Conservation (phyloP, 1,140 invertebrate species). For the Drosophila repleta region DNA sequence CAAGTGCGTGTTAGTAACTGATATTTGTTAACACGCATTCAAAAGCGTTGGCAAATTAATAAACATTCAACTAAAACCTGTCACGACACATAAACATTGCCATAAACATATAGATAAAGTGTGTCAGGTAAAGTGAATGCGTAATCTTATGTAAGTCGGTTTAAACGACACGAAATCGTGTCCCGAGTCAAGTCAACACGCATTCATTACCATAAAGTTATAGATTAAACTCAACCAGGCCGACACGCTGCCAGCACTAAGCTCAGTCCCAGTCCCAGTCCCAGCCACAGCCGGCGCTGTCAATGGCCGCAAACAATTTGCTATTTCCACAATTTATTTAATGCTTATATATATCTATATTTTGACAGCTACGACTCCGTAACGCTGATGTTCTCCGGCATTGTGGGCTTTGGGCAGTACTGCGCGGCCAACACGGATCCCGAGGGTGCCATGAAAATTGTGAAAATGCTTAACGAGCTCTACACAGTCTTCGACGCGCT, state of each 20-base stretch:
- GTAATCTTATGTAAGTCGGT: too few species aligned
- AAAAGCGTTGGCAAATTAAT: too few species aligned
- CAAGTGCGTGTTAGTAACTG: not conserved
- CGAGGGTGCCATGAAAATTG: slow-evolving; percentile 95
- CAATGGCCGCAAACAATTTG: slow-evolving; percentile 44
- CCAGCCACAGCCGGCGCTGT: not conserved
- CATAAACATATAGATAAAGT: too few species aligned
- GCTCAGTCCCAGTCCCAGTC: too few species aligned
- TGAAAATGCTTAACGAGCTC: slow-evolving; percentile 94
- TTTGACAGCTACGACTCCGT: slow-evolving; percentile 91
- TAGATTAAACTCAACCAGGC: too few species aligned
- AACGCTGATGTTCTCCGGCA: slow-evolving; percentile 96
- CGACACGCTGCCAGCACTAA: not conserved
- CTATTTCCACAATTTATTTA: slow-evolving; percentile 66
- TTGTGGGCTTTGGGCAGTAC: slow-evolving; percentile 95
- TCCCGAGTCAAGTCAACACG: not conserved
- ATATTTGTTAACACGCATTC: not conserved
- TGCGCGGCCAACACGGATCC: slow-evolving; percentile 94
- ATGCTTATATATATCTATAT: slow-evolving; percentile 42
- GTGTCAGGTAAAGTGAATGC: too few species aligned
- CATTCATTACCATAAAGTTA: not conserved
- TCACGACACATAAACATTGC: too few species aligned
- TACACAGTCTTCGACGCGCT: slow-evolving; percentile 96
- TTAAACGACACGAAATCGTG: not conserved
- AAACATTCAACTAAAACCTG: too few species aligned